phyloP scores from a whole-genome alignment of 2,797 vertebrate species.

The Steatocranus sp. region DNA sequence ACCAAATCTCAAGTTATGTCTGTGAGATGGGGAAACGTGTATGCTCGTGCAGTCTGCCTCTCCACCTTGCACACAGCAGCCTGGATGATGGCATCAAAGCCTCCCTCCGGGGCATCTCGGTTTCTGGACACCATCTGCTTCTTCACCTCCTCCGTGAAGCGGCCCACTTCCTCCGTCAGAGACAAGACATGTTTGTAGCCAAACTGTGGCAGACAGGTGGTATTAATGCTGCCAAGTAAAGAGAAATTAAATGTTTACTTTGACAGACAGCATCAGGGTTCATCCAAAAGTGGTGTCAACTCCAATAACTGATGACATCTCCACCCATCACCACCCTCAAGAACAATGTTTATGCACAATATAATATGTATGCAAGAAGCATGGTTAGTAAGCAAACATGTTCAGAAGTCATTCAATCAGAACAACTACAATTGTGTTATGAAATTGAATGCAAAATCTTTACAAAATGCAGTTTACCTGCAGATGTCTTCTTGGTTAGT shows the following conservation, averaged over 20 bases:
- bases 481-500: background rate
- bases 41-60: background rate
- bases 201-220: slow-evolving; percentile 87
- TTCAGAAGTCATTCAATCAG: background rate
- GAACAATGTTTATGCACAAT: background rate
- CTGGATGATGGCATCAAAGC: slow-evolving; percentile 96
- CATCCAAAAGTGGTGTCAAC: background rate
- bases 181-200: slow-evolving; percentile 93
- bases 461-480: background rate
- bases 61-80: slow-evolving; percentile 89
- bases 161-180: slow-evolving; percentile 86
- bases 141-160: slow-evolving; percentile 92
- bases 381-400: background rate
- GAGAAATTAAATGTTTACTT: background rate
- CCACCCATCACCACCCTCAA: background rate
- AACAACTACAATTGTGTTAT: background rate
- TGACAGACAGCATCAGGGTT: background rate
- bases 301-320: background rate
- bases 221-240: slow-evolving; percentile 70
- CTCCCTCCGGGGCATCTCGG: slow-evolving; percentile 89
- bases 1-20: background rate
- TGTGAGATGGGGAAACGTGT: background rate
- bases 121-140: slow-evolving; percentile 92
- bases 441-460: background rate
- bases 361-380: background rate